phyloP scores from a whole-genome alignment of 2,888 invertebrate species.

The Lumbricus terrestris region DNA sequence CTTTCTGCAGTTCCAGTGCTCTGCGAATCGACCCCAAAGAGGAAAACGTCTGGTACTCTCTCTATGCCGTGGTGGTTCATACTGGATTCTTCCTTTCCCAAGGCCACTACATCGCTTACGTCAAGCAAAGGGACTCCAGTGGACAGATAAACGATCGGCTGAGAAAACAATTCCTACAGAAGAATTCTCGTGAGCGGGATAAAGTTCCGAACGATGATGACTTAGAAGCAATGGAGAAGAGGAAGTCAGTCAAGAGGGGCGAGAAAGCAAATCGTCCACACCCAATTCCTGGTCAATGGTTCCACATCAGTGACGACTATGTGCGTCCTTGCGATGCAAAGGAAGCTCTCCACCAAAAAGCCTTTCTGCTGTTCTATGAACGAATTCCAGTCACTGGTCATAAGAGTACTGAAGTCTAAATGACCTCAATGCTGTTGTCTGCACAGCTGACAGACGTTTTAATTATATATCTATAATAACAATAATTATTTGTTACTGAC shows the following conservation, averaged over 20 bases:
- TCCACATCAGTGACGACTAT: background rate
- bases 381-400: background rate
- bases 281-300: background rate
- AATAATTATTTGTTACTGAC: too few species aligned
- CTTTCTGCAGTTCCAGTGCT: background rate
- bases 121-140: background rate
- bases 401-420: background rate
- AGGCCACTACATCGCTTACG: constrained; percentile 14
- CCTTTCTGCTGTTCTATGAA: background rate
- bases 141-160: background rate
- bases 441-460: too few species aligned
- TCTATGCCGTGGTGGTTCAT: constrained; percentile 17
- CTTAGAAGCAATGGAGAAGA: background rate
- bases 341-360: background rate
- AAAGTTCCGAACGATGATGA: background rate
- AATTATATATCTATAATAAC: too few species aligned
- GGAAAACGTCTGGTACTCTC: constrained; percentile 11
- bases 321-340: background rate
- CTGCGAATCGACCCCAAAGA: background rate
- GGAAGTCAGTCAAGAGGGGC: background rate
- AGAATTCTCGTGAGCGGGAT: background rate
- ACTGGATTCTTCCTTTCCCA: background rate
- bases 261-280: background rate
- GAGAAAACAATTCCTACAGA: background rate
- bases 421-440: background rate